These are phyloP conservation scores for Cerastis rubricosa DNA, from an alignment of 2,888 invertebrate genomes.

Conservation along the genomic window DNA sequence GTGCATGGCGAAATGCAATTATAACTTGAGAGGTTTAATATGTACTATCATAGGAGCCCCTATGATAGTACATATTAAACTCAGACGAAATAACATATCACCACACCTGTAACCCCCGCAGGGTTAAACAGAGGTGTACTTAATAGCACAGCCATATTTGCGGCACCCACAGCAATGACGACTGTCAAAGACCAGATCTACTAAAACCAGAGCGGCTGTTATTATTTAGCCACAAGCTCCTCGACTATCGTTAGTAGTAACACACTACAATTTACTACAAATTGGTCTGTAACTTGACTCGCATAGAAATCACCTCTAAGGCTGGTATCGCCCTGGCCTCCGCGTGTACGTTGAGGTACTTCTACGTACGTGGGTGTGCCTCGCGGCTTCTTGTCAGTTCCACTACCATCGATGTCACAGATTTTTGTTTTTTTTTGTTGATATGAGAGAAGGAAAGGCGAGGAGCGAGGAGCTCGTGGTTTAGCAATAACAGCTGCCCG, in stretches of 20 bases:
- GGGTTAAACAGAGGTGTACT: background rate
- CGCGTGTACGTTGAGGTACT: background rate
- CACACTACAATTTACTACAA: background rate
- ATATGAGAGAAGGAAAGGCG: background rate
- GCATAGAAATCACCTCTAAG: conserved; percentile 18
- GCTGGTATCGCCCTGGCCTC: background rate
- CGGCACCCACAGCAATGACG: too few relatives aligned
- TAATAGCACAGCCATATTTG: background rate
- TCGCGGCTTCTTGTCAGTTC: background rate
- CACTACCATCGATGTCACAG: background rate
- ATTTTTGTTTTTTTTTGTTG: background rate
- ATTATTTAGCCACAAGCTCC: too few relatives aligned
- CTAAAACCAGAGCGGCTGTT: too few relatives aligned
- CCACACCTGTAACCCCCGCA: background rate
- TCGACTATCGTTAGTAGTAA: background rate
- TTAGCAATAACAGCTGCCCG: too few relatives aligned
- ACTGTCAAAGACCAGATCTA: too few relatives aligned
- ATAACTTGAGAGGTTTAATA: background rate
- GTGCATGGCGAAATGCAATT: background rate
- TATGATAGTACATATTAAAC: too few relatives aligned
- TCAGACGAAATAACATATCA: too few relatives aligned
- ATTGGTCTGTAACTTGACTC: background rate
- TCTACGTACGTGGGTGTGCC: background rate
- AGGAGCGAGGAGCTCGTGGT: too few relatives aligned
- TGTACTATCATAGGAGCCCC: too few relatives aligned